A percentile compares a stretch with the other conserved stretches of the same genome.
Conservation (phyloP, 2,797 vertebrate species). For the Enteromius thamalakanensis region DNA sequence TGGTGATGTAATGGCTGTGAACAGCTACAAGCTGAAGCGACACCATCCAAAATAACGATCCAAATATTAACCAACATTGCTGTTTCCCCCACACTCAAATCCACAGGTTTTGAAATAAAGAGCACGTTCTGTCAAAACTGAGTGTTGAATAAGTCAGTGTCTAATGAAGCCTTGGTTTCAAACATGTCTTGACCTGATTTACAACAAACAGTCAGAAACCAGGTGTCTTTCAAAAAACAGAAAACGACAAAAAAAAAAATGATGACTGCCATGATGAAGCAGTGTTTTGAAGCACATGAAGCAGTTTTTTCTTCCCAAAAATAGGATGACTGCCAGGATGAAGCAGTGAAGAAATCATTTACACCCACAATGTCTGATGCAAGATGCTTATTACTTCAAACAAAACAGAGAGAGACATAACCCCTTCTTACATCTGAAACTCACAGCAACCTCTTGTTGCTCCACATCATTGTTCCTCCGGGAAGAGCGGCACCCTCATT, state of each 20-base stretch:
- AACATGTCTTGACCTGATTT: conserved; percentile 36
- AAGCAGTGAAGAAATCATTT: conserved; percentile 10
- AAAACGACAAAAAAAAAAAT: neutral
- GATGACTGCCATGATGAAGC: neutral
- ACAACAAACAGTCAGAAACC: conserved; percentile 8
- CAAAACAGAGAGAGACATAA: neutral
- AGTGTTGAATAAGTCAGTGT: conserved; percentile 10
- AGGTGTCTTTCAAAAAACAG: conserved; percentile 7
- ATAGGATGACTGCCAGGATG: neutral
- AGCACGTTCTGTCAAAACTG: neutral
- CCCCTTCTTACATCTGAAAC: conserved; percentile 20
- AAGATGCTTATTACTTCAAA: neutral
- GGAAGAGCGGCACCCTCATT: neutral
- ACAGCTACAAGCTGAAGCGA: neutral
- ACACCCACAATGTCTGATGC: conserved; percentile 3
- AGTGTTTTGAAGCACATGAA: neutral
- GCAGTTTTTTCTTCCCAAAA: too few species aligned
- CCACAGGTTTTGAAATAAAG: neutral
- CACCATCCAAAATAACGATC: neutral
- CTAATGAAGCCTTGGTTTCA: conserved; percentile 23
- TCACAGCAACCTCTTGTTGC: conserved; percentile 4
- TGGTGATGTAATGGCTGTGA: neutral
- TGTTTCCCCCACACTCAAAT: neutral
- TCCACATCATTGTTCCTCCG: neutral
- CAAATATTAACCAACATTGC: neutral